Evolutionary conservation across 2,888 invertebrate species (phyloP).

Genomic region (Ochropleura leucogaster): DNA sequence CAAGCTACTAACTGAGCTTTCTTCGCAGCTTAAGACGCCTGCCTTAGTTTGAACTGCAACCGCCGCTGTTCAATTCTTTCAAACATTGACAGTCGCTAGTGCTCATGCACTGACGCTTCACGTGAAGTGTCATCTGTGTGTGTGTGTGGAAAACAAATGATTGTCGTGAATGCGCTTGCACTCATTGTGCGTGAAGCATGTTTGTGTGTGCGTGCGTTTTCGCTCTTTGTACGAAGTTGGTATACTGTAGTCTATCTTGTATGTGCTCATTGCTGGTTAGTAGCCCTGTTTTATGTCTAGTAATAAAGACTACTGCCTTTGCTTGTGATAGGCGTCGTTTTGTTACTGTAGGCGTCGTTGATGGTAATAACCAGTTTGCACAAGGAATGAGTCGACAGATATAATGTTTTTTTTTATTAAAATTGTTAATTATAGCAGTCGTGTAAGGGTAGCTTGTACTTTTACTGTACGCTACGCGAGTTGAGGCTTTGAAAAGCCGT

Average conservation of each 20-base stretch:
- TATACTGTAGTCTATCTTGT: not conserved
- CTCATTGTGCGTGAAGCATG: not conserved
- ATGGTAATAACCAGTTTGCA: slow-evolving; percentile 14
- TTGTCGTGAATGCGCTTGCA: not conserved
- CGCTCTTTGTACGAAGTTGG: not conserved
- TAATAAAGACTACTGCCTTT: slow-evolving; percentile 29
- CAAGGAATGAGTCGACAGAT: not conserved
- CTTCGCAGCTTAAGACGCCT: too few relatives aligned
- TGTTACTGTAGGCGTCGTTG: not conserved
- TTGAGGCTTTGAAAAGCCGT: not conserved
- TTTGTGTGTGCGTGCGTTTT: not conserved
- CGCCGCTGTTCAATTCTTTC: too few relatives aligned
- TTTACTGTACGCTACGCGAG: not conserved
- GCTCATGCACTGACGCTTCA: not conserved
- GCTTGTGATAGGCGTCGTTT: slow-evolving; percentile 18
- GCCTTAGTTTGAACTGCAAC: too few relatives aligned
- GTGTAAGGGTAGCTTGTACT: not conserved
- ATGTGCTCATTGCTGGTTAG: slow-evolving; percentile 3
- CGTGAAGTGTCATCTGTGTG: not conserved
- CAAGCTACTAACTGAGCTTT: too few relatives aligned
- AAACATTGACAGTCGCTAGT: not conserved
- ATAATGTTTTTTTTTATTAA: not conserved
- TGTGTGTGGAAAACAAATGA: not conserved
- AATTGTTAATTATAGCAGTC: not conserved
- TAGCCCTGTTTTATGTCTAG: slow-evolving; percentile 32